Evolutionary conservation across 2,797 vertebrate genomes (phyloP).

Genomic region (Pachyuromys duprasi): DNA sequence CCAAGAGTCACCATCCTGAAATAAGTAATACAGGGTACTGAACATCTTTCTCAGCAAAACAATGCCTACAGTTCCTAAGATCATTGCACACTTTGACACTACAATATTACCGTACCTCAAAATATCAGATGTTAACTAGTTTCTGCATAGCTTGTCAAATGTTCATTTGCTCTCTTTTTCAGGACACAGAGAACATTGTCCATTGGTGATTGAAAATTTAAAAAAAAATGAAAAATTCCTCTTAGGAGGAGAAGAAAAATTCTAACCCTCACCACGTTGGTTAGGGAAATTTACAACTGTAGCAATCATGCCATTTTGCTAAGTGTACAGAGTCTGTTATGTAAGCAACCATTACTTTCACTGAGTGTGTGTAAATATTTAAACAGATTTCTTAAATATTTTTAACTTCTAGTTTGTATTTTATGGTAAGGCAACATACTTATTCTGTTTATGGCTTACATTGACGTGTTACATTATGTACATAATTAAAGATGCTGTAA

Average conservation of each 20-base stretch:
- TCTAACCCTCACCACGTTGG: constrained; percentile 77
- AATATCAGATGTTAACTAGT: constrained; percentile 83
- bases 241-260: constrained; percentile 73
- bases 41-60: constrained; percentile 86
- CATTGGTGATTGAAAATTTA: constrained; percentile 83
- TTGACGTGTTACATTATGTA: constrained; percentile 92
- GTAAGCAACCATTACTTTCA: constrained; percentile 89
- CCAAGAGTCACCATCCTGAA: constrained; percentile 80
- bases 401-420: constrained; percentile 94
- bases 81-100: constrained; percentile 83
- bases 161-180: constrained; percentile 86
- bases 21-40: constrained; percentile 89
- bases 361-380: constrained; percentile 93
- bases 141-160: constrained; percentile 85
- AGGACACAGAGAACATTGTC: constrained; percentile 81
- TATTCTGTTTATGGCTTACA: constrained; percentile 90
- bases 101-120: constrained; percentile 86
- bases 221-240: constrained; percentile 83
- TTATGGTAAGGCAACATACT: constrained; percentile 90
- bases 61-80: constrained; percentile 82
- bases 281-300: constrained; percentile 87
- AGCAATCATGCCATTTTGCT: constrained; percentile 89
- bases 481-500: constrained; percentile 92
- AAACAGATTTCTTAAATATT: constrained; percentile 93
- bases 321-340: constrained; percentile 91